Evolutionary conservation across 92 coral and sea anemone genomes (phyloP).

Genomic region (Scolanthus callimorphus): DNA sequence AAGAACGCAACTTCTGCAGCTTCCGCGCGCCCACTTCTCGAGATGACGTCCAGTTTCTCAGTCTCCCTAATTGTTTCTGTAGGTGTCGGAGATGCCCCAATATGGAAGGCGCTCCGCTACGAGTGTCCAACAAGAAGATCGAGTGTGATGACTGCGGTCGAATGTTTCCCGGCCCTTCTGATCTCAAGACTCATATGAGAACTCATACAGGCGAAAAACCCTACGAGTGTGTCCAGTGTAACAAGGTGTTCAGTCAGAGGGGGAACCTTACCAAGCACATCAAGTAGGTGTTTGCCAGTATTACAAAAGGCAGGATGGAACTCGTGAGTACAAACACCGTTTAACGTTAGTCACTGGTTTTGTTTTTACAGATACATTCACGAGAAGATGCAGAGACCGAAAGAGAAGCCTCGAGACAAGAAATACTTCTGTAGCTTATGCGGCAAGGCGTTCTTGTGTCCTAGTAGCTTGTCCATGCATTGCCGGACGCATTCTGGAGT

Average conservation of each 20-base stretch:
- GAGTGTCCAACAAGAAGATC: constrained; percentile 34
- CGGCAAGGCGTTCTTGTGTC: constrained; percentile 82
- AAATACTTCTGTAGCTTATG: constrained; percentile 80
- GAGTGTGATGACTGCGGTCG: constrained; percentile 59
- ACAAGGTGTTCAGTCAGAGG: constrained; percentile 71
- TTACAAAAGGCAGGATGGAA: too few species aligned
- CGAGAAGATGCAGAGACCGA: constrained; percentile 71
- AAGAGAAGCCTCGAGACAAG: constrained; percentile 70
- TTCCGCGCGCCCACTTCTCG: too few species aligned
- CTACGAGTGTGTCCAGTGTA: constrained; percentile 57
- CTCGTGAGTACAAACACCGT: too few species aligned
- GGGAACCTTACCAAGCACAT: constrained; percentile 77
- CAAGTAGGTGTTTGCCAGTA: constrained; percentile 53
- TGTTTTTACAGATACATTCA: constrained; percentile 54
- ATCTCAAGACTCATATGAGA: constrained; percentile 60
- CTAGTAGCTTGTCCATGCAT: constrained; percentile 88
- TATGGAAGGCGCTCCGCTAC: constrained; percentile 63
- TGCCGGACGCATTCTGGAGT: constrained; percentile 74
- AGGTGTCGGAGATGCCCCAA: constrained; percentile 88
- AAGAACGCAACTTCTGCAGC: too few species aligned
- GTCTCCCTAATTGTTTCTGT: too few species aligned
- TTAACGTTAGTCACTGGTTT: too few species aligned
- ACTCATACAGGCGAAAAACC: constrained; percentile 88
- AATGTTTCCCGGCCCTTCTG: constrained; percentile 85
- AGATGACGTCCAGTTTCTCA: too few species aligned